Conservation (phyloP, 2,888 invertebrate species). For the Chymomyza fuscimana region DNA sequence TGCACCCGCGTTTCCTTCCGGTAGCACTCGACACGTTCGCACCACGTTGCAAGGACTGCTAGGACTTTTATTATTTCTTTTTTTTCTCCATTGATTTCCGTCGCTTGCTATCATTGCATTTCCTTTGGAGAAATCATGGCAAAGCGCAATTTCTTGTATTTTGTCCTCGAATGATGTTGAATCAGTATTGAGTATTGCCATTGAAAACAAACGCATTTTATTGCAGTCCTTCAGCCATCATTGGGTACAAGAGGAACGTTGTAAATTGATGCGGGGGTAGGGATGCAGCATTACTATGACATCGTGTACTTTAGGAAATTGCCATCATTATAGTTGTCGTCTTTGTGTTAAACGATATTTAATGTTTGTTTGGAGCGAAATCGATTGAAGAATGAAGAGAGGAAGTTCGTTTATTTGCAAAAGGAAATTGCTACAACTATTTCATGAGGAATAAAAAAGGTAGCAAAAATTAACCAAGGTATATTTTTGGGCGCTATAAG, state of each 20-base stretch:
- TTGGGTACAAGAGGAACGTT: conserved; percentile 26
- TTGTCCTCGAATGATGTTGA: conserved; percentile 41
- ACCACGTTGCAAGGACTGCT: conserved; percentile 1
- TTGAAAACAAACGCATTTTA: conserved; percentile 39
- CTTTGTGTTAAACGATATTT: conserved; percentile 69
- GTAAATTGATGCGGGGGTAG: background rate
- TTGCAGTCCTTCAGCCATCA: conserved; percentile 26
- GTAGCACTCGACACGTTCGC: conserved; percentile 5
- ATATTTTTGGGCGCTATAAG: background rate
- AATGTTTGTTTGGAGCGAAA: conserved; percentile 69
- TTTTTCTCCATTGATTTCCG: conserved; percentile 19
- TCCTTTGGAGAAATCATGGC: conserved; percentile 63
- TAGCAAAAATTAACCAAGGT: background rate
- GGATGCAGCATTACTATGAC: conserved; percentile 23
- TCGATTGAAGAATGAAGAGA: conserved; percentile 56
- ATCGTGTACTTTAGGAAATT: conserved; percentile 74
- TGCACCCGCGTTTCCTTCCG: background rate
- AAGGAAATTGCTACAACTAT: background rate
- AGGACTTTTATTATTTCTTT: conserved; percentile 28
- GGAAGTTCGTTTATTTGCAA: conserved; percentile 15
- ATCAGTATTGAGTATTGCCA: conserved; percentile 36
- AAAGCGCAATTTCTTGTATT: conserved; percentile 71
- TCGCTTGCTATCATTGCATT: conserved; percentile 67
- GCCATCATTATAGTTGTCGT: conserved; percentile 73
- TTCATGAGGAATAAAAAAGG: background rate